These are phyloP conservation scores for Urophycis tenuis DNA, from an alignment of 2,797 vertebrate genomes.

Conservation along the genomic window DNA sequence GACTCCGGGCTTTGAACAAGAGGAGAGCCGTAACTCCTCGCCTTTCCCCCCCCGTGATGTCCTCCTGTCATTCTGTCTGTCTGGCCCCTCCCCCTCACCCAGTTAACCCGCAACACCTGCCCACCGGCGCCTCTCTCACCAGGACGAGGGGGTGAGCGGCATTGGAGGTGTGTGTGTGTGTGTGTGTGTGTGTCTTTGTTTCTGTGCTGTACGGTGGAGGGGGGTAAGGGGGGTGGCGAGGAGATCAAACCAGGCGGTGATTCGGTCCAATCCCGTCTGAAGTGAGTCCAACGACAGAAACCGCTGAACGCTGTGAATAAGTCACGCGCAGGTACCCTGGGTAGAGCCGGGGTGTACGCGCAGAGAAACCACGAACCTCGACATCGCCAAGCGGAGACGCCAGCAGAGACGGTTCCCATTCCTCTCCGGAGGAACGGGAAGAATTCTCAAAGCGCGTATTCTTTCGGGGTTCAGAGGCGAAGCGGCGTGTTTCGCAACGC, in stretches of 20 bases:
- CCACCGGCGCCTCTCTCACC: neutral
- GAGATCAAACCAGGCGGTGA: neutral
- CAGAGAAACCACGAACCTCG: neutral
- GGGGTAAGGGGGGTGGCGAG: neutral
- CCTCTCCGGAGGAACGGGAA: too few relatives aligned
- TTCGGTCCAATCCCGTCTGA: neutral
- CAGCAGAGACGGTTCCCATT: too few relatives aligned
- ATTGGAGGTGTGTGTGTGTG: neutral
- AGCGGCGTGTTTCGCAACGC: too few relatives aligned
- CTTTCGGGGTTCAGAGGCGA: neutral
- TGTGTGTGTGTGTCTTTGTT: neutral
- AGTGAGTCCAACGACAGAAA: neutral
- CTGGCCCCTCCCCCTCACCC: constrained; percentile 13
- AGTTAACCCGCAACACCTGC: constrained; percentile 9
- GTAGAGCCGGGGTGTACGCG: neutral
- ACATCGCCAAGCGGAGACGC: too few relatives aligned
- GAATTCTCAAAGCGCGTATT: neutral
- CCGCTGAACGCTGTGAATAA: neutral
- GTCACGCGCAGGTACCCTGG: neutral
- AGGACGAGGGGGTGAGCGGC: neutral
- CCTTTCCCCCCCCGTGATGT: neutral
- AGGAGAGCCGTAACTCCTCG: neutral
- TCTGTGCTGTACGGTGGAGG: too few relatives aligned
- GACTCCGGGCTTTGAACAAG: constrained; percentile 10
- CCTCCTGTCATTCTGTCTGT: neutral